Conservation (phyloP, 2,797 vertebrate genomes). For the Enteromius thamalakanensis region DNA sequence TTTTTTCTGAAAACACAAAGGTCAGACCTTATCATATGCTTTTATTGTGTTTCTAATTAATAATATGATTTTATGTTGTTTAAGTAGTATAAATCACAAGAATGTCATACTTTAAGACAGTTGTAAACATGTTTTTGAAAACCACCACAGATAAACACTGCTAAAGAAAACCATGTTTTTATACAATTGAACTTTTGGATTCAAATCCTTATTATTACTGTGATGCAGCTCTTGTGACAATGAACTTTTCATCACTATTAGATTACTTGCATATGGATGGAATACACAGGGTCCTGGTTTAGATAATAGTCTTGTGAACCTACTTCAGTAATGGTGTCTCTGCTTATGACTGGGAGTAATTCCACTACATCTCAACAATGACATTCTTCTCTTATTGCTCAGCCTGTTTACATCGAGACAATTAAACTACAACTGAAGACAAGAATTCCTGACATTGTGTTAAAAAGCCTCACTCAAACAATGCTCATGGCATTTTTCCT, state of each 20-base stretch:
- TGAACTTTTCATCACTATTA: background rate
- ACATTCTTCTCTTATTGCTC: slow-evolving; percentile 24
- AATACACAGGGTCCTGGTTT: background rate
- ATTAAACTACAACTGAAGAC: slow-evolving; percentile 31
- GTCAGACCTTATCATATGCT: background rate
- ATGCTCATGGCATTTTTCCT: slow-evolving; percentile 32
- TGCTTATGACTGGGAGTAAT: background rate
- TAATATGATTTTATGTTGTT: background rate
- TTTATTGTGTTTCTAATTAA: slow-evolving; percentile 10
- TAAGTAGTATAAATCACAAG: background rate
- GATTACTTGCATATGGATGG: background rate
- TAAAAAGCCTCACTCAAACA: slow-evolving; percentile 32
- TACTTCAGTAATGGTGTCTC: background rate
- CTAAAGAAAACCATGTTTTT: background rate
- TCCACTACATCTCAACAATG: slow-evolving; percentile 14
- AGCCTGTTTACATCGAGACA: slow-evolving; percentile 13
- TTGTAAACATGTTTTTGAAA: background rate
- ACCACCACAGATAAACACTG: background rate
- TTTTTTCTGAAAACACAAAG: background rate
- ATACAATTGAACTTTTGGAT: background rate
- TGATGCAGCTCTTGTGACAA: background rate
- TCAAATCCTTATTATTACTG: background rate
- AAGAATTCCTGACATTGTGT: slow-evolving; percentile 37
- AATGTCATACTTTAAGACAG: background rate
- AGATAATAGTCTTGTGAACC: background rate